Percentiles rank a stretch among this genome's conserved stretches.
Evolutionary conservation across 2,888 invertebrate species (phyloP).

Genomic region (Metellina segmentata): DNA sequence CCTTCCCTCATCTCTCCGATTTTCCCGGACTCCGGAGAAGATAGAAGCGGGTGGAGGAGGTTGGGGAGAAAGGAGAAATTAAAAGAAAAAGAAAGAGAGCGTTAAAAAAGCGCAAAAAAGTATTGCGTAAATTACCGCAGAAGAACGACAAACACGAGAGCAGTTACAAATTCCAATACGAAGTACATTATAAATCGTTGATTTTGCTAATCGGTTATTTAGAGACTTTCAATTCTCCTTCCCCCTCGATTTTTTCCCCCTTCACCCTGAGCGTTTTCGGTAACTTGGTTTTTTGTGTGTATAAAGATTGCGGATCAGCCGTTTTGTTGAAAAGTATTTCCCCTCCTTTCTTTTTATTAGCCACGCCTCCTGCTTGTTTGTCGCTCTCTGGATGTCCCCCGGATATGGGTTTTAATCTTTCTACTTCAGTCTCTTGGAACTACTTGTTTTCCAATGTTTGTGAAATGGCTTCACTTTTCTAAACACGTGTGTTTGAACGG

Average conservation of each 20-base stretch:
- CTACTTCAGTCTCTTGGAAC: neutral
- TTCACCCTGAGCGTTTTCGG: slow-evolving; percentile 9
- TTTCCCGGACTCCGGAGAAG: slow-evolving; percentile 26
- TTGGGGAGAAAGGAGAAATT: slow-evolving; percentile 8
- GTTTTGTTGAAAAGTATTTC: slow-evolving; percentile 28
- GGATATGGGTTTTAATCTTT: neutral
- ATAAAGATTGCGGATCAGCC: slow-evolving; percentile 34
- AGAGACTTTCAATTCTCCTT: slow-evolving; percentile 54
- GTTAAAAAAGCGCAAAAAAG: neutral
- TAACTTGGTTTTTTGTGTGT: slow-evolving; percentile 25
- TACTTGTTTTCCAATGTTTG: neutral
- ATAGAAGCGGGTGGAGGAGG: neutral
- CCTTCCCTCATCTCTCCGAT: slow-evolving; percentile 21
- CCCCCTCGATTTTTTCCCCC: neutral
- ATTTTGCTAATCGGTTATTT: slow-evolving; percentile 75
- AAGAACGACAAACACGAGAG: slow-evolving; percentile 47
- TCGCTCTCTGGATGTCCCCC: neutral
- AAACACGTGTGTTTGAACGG: neutral
- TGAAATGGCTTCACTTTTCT: neutral
- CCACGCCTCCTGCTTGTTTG: slow-evolving; percentile 43
- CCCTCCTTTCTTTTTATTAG: slow-evolving; percentile 34
- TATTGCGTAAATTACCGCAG: slow-evolving; percentile 65
- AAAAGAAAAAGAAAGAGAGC: slow-evolving; percentile 21
- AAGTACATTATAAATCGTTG: slow-evolving; percentile 73
- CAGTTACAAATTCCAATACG: slow-evolving; percentile 74